Conservation (phyloP, 2,113 vertebrate genomes). For the Rafetus swinhoei region DNA sequence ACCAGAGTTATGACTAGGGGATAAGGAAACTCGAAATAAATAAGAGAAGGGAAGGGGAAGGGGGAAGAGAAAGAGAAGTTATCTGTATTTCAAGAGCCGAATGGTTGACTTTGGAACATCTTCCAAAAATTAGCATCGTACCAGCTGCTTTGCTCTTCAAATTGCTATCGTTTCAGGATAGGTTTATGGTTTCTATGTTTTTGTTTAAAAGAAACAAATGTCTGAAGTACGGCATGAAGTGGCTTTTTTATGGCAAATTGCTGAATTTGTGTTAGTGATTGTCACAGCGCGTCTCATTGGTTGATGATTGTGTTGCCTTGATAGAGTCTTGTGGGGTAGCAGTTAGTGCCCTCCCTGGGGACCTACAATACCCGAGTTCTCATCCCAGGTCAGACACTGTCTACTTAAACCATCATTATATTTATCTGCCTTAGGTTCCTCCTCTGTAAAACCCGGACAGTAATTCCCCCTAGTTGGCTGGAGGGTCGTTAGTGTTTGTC, state of each 20-base stretch:
- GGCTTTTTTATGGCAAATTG: not conserved
- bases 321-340: not conserved
- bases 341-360: not conserved
- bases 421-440: fast-evolving
- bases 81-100: not conserved
- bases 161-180: not conserved
- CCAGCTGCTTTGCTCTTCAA: not conserved
- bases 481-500: not conserved
- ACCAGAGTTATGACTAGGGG: too few species aligned
- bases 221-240: not conserved
- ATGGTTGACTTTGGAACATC: not conserved
- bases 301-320: not conserved
- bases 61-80: not conserved
- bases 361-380: fast-evolving
- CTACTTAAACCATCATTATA: not conserved
- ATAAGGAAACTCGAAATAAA: too few species aligned
- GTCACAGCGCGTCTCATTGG: fast-evolving
- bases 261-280: not conserved
- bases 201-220: not conserved
- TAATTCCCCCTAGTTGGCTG: not conserved
- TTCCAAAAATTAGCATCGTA: not conserved
- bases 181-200: not conserved
- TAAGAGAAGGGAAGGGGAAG: too few species aligned
- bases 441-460: fast-evolving
- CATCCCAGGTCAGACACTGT: not conserved